Base-by-base conservation (phyloP, 2,888 invertebrate species). In the Drosophila barbarae region DNA sequence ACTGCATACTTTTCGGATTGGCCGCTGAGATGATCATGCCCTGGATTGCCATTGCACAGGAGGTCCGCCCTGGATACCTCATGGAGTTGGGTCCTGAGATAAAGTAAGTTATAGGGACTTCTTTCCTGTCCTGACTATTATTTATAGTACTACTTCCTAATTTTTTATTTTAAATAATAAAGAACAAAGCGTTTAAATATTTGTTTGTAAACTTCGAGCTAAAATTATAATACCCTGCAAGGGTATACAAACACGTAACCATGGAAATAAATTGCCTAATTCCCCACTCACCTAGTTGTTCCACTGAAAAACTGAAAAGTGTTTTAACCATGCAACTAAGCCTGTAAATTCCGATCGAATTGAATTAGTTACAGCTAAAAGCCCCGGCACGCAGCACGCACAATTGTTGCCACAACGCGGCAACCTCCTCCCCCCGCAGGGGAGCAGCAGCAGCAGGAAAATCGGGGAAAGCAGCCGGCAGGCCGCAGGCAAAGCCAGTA, bases 281-380 rank as follows among this genome's bases (percentile, higher is more conserved):
- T 21, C 35, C 35, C 34, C 42, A 32, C 59, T 59, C 58, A 59
- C 42, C 58, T 36, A 30, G 58, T 42, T 57, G 42, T 36, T 21
- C 15, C 28, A 35, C 32, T 26, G 44, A 26, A 59, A 59, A 44
- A 32, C 38, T 59, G 32, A 30, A 60, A 60, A 60, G 46, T 60
- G 38, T 21, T 60, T 60, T 18, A 32, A 26, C 60, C 59, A 18
- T 35, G 60, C n/a, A 64, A 64, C 51, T 64, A 64, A 64, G 21
- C 61, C 61, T 12, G 59, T 42, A 51, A 63, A 64, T 63, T 26
- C 51, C 35, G 30, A 63, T 63, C 65, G 61, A 63, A 63, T 64
- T 63, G 50, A 63, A 63, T 63, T 63, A 63, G 61, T 63, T 64
- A 44, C 61, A 64, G 65, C 61, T 36, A 64, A 63, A 44, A 64